These are phyloP conservation scores for Corythoichthys haematopterus DNA, from an alignment of 2,113 vertebrate species.

Conservation along the genomic window DNA sequence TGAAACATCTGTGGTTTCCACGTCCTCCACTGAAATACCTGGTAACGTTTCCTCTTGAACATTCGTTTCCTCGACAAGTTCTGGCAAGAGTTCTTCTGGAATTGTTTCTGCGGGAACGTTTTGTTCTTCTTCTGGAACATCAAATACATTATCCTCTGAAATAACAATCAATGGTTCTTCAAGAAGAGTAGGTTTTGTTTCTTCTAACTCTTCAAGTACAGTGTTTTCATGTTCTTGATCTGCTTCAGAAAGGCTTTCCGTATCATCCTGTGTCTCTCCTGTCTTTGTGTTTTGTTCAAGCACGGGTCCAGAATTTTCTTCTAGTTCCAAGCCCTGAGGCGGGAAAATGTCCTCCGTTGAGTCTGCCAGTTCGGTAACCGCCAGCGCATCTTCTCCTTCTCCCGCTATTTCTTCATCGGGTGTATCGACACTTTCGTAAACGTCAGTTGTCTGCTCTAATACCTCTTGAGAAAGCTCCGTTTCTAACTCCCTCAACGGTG, in stretches of 20 bases:
- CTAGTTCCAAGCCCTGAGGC: neutral
- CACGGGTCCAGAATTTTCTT: neutral
- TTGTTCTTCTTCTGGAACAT: neutral
- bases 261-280: neutral
- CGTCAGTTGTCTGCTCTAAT: neutral
- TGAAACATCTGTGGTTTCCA: neutral
- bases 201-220: neutral
- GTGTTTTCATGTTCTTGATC: neutral
- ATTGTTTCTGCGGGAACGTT: neutral
- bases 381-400: neutral
- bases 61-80: neutral
- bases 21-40: neutral
- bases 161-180: neutral
- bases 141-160: neutral
- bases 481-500: neutral
- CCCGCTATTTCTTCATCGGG: neutral
- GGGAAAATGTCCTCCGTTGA: neutral
- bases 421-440: neutral
- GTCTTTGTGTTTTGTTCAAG: neutral
- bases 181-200: neutral
- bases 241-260: conserved; percentile 2
- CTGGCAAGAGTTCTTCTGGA: neutral
- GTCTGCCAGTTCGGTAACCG: neutral
- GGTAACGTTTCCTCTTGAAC: neutral
- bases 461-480: neutral